These are phyloP conservation scores for Arrhopalites spinosus DNA, from an alignment of 2,888 invertebrate genomes.

Conservation along the genomic window DNA sequence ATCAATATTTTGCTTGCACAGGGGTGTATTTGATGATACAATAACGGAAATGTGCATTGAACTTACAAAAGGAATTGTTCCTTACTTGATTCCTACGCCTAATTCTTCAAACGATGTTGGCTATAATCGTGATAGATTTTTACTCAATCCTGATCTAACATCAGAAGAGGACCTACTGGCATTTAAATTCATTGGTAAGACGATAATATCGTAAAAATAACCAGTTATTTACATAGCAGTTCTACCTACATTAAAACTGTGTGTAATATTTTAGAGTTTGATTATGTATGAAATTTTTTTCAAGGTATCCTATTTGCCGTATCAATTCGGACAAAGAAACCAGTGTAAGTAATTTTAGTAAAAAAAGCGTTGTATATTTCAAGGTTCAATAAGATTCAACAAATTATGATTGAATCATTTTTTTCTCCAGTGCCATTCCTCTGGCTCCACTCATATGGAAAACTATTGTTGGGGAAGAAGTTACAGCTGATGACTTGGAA, in stretches of 20 bases:
- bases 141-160: constrained; percentile 67
- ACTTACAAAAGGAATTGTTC: constrained; percentile 65
- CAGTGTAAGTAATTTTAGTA: too few species aligned
- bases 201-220: constrained; percentile 7
- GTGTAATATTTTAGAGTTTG: background rate
- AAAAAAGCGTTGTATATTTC: too few species aligned
- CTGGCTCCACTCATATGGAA: constrained; percentile 70
- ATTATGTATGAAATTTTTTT: constrained; percentile 37
- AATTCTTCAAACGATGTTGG: constrained; percentile 68
- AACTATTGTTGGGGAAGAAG: constrained; percentile 66
- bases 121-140: constrained; percentile 67
- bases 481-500: constrained; percentile 67
- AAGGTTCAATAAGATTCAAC: too few species aligned
- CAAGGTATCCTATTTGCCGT: constrained; percentile 68
- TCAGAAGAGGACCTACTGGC: constrained; percentile 64
- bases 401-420: too few species aligned
- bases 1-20: too few species aligned
- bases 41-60: constrained; percentile 72
- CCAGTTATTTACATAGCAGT: background rate
- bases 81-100: constrained; percentile 67
- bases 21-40: constrained; percentile 72
- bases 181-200: constrained; percentile 67
- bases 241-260: too few species aligned
- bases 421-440: constrained; percentile 67
- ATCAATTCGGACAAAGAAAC: constrained; percentile 70